A percentile compares a stretch with the other conserved stretches of the same genome.
phyloP scores from a whole-genome alignment of 2,797 vertebrate genomes.

The Poliocrania exsul region DNA sequence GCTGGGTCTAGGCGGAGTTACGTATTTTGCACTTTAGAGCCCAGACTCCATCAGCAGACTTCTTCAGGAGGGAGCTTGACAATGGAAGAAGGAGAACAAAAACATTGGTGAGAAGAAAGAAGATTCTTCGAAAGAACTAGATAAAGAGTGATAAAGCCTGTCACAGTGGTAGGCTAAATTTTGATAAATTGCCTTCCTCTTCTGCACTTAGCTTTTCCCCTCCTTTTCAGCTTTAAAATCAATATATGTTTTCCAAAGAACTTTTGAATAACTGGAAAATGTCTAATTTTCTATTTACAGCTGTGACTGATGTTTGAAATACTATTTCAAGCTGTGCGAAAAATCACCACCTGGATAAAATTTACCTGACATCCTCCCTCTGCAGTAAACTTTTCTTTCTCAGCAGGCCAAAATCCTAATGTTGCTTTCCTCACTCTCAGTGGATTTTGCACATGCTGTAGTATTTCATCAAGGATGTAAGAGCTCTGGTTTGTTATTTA shows the following conservation, averaged over 20 bases:
- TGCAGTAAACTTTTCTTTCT: background rate
- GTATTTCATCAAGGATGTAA: background rate
- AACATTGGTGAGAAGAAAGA: background rate
- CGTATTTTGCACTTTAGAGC: background rate
- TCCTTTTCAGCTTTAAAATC: background rate
- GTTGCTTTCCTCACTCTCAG: background rate
- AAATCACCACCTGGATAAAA: background rate
- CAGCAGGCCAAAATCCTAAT: background rate
- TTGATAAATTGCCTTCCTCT: background rate
- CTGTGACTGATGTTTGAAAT: background rate
- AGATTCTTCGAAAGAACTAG: background rate
- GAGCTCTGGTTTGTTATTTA: background rate
- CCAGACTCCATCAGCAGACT: background rate
- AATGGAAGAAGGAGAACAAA: background rate
- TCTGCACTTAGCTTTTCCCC: background rate
- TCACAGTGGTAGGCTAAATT: background rate
- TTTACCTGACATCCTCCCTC: background rate
- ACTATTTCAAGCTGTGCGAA: slow-evolving; percentile 1
- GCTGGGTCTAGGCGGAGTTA: background rate
- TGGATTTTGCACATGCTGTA: background rate
- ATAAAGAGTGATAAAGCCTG: background rate
- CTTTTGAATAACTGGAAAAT: background rate
- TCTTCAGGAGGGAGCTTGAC: background rate
- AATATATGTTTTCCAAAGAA: background rate
- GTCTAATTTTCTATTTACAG: background rate